Base-by-base conservation (phyloP, 1,140 invertebrate genomes). In the Megalopta genalis region DNA sequence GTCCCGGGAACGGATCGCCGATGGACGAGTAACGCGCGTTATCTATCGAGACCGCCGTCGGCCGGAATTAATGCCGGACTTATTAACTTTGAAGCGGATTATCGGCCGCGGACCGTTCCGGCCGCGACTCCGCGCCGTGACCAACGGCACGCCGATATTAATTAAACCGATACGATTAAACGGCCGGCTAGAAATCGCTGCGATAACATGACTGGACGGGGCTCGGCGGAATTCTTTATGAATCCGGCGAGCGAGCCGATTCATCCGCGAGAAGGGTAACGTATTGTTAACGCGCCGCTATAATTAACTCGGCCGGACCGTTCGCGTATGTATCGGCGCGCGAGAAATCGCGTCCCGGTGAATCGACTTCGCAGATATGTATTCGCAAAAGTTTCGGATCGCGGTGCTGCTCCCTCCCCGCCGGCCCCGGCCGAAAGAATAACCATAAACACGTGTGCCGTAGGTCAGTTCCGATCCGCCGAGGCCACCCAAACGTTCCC, bases 401-500 rank as follows among this genome's bases (percentile, higher is more conserved):
- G 16, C 2, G 16, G 67, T n/a, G 37, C 37, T 52, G 57, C 46
- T 46, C 42, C 42, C 42, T 46, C 42, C 12, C 10, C 42, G 10
- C 2, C 42, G 9, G 7, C 39, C 39, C 23, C 57, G 57, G 23
- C 2, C 23, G 52, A 54, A 65, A 65, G 69, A 78, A 57, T 72
- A 49, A 59, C 32, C 64, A 64, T 25, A 42, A 78, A 73, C 77
- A 65, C 77, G 60, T 46, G 62, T 78, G 46, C 2, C 77, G 39
- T 78, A 78, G 77, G 69, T 78, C 77, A 78, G 69, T 72, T 78
- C 57, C 59, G 27, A 77, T 77, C 23, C 8, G 21, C 9, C 23
- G n/a, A 5, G 9, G 54, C 6, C 6, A 23, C 25, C 9, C n/a
- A 12, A 59, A 25, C 2, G 57, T 59, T 2, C 3, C n/a, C n/a